phyloP scores from a whole-genome alignment of 2,797 vertebrate genomes.

The Clarias laeviceps region DNA sequence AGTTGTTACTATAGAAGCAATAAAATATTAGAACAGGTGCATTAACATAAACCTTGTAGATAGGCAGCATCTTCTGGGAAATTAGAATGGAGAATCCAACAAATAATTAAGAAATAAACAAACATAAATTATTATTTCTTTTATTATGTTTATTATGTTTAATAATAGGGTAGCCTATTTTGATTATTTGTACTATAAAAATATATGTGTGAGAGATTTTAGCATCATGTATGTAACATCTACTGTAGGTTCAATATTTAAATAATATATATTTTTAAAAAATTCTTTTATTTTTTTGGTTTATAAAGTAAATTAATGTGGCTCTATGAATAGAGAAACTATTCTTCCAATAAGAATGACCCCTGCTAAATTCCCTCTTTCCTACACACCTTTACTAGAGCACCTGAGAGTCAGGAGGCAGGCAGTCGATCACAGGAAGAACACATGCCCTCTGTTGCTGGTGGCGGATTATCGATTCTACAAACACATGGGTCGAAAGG shows the following conservation, averaged over 20 bases:
- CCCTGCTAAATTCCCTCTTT: not conserved
- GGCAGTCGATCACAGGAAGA: constrained; percentile 72
- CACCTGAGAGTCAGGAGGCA: constrained; percentile 70
- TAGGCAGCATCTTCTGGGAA: too few species aligned
- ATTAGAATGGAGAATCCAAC: too few species aligned
- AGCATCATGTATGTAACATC: too few species aligned
- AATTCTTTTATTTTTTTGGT: too few species aligned
- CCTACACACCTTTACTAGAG: constrained; percentile 46
- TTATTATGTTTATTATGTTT: too few species aligned
- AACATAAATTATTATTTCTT: too few species aligned
- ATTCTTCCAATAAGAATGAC: not conserved
- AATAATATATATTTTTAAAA: too few species aligned
- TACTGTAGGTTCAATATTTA: too few species aligned
- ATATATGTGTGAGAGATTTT: too few species aligned
- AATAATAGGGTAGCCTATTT: too few species aligned
- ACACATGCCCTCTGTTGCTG: constrained; percentile 83
- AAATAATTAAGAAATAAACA: too few species aligned
- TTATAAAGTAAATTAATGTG: not conserved
- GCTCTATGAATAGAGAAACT: not conserved
- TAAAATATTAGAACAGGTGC: not conserved
- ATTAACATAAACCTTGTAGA: not conserved
- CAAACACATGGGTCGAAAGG: constrained; percentile 82
- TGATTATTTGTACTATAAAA: too few species aligned
- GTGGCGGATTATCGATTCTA: constrained; percentile 89
- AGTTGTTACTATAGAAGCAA: not conserved